Evolutionary conservation across 2,797 vertebrate genomes (phyloP), one percentile per base, ranked within the genome.

Genomic region (Tympanoctomys barrerae): DNA sequence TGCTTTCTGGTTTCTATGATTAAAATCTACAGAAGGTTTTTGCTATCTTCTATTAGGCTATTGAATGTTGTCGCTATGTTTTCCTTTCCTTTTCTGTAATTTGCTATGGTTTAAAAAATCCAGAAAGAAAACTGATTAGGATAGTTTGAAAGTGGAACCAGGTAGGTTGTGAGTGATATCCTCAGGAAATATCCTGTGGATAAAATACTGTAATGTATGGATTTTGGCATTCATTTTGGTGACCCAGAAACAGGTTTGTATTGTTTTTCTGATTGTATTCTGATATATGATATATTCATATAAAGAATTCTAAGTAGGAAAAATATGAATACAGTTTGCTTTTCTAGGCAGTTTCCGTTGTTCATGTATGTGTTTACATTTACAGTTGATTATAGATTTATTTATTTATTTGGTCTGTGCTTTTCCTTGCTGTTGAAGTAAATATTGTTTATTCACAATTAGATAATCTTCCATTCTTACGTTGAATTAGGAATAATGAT

Each of bases 121-220:
- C 86, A 66, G 31, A n/a, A 64, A 22, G 52, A 46, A 49, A 81
- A 39, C 22, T 92, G 59, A 61, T 79, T 91, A 73, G 66, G 22
- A 46, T 87, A 77, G 16, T 91, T 84, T 59, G 57, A 91, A 92
- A 88, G 82, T 16, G 66, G 39, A 91, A 57, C 71, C n/a, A 64
- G 0, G 79, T 87, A 94, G 49, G n/a, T 85, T 61, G 49, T 75
- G 71, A 94, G 12, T 84, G 57, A 84, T 61, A 89, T 57, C 83
- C 66, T 73, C 2, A 66, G 57, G 46, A 77, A 73, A 39, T 82
- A 24, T 57, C 46, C 59, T 87, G 33, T 93, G 88, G 42, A 57
- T 90, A 80, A 96, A 92, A 82, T 77, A 28, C 42, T 96, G 87
- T 85, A 46, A 78, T 62, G 16, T 78, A 18, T 94, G 49, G 39